These are phyloP conservation scores for Erynnis tages DNA, from an alignment of 2,888 invertebrate species.

Conservation along the genomic window DNA sequence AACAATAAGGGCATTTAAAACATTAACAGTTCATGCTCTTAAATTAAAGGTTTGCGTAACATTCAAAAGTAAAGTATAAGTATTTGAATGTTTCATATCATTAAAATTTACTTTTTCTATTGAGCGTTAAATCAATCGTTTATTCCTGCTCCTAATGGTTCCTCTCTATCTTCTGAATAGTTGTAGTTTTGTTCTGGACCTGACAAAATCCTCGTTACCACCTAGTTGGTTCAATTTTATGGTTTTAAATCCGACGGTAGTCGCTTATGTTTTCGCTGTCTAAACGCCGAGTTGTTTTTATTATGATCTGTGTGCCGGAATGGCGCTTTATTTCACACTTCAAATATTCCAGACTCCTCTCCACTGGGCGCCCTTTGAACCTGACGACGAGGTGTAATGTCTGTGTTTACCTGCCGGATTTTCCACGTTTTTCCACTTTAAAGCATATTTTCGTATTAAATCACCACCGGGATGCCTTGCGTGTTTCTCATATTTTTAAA, in stretches of 20 bases:
- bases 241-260: conserved; percentile 1
- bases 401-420: conserved; percentile 43
- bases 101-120: too few relatives aligned
- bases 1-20: too few relatives aligned
- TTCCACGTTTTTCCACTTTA: conserved; percentile 11
- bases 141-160: too few relatives aligned
- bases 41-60: too few relatives aligned
- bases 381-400: conserved; percentile 40
- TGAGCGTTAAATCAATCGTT: too few relatives aligned
- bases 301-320: conserved; percentile 42
- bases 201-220: too few relatives aligned
- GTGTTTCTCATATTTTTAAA: neutral
- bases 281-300: conserved; percentile 36
- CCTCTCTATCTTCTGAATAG: too few relatives aligned
- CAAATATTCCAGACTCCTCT: conserved; percentile 47
- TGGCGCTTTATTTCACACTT: conserved; percentile 50
- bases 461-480: neutral
- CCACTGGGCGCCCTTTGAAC: conserved; percentile 46
- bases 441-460: conserved; percentile 4
- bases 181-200: too few relatives aligned
- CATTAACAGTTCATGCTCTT: too few relatives aligned
- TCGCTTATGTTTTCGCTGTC: conserved; percentile 26
- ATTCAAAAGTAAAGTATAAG: too few relatives aligned
- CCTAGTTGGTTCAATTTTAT: neutral
- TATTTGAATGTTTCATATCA: too few relatives aligned